These are phyloP conservation scores for Archips xylosteana DNA, from an alignment of 2,888 invertebrate genomes.

Conservation along the genomic window DNA sequence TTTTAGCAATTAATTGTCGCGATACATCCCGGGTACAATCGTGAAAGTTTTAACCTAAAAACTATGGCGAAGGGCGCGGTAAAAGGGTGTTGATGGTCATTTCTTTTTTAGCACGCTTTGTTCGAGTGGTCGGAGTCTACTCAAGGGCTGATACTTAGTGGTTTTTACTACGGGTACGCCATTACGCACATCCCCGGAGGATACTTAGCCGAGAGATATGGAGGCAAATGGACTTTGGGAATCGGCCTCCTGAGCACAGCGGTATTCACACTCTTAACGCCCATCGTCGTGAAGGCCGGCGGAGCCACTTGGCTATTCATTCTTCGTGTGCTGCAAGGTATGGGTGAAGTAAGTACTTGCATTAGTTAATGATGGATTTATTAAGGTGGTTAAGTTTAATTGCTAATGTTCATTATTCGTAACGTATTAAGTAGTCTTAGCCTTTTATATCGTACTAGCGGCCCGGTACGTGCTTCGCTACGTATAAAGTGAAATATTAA, in stretches of 20 bases:
- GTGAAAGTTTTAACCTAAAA: background rate
- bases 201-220: constrained; percentile 91
- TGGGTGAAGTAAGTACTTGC: constrained; percentile 88
- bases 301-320: constrained; percentile 85
- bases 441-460: too few species aligned
- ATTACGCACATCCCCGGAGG: constrained; percentile 95
- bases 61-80: background rate
- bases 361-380: background rate
- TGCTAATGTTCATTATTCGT: too few species aligned
- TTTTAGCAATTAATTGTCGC: too few species aligned
- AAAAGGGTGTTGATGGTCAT: constrained; percentile 9
- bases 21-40: too few species aligned
- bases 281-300: constrained; percentile 87
- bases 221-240: constrained; percentile 94
- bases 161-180: constrained; percentile 95
- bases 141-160: constrained; percentile 91
- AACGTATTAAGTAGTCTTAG: too few species aligned
- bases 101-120: constrained; percentile 72
- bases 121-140: constrained; percentile 91
- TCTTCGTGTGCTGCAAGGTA: constrained; percentile 89
- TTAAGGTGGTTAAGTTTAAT: background rate
- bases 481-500: too few species aligned
- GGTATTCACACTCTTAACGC: constrained; percentile 92
- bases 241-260: constrained; percentile 93
- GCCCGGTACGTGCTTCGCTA: too few species aligned